Evolutionary conservation across 1,140 invertebrate species (phyloP), one percentile per base, ranked within the genome.

Genomic region (Nasonia vitripennis): DNA sequence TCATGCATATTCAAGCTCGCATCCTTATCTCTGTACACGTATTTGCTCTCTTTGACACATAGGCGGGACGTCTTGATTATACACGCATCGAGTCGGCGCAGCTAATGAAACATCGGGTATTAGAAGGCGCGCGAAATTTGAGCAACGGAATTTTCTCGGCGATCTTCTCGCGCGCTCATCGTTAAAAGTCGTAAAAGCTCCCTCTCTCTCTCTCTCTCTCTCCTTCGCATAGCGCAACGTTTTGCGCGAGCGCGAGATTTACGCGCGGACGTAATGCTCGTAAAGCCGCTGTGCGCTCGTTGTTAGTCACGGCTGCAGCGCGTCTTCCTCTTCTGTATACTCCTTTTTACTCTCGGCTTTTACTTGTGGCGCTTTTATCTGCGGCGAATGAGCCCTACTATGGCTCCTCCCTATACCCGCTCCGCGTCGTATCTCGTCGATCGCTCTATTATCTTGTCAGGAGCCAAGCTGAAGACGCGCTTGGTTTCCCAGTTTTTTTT

Each of bases 391-490:
- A 71, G 68, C 23, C 23, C 23, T 17, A 27, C 27, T 27, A 27
- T 27, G 68, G 27, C n/a, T 62, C 27, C 23, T 55, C 20, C 14
- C 48, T 62, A 41, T 34, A 31, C 17, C 17, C 34, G 2, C 12
- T 5, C 1, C 31, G 67, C 70, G 23, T 34, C 62, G 20, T 34
- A 20, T 34, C 34, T 37, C 73, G 73, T 10, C 11, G n/a, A 81
- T 81, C 41, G 79, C 37, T 81, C 79, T 81, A 81, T 81, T 81
- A 81, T 73, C 79, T 81, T 73, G 67, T 81, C 79, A 51, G 10
- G 14, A 48, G 23, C 20, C 6, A 20, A 2, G 17, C 9, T 20
- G 55, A 62, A 62, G 55, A 62, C 17, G 20, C 75, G 37, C 20
- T 48, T 37, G 74, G n/a, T 41, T 23, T 48, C n/a, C 11, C 2